These are phyloP conservation scores for Trichechus manatus DNA, from an alignment of 2,113 vertebrate genomes.

Conservation along the genomic window DNA sequence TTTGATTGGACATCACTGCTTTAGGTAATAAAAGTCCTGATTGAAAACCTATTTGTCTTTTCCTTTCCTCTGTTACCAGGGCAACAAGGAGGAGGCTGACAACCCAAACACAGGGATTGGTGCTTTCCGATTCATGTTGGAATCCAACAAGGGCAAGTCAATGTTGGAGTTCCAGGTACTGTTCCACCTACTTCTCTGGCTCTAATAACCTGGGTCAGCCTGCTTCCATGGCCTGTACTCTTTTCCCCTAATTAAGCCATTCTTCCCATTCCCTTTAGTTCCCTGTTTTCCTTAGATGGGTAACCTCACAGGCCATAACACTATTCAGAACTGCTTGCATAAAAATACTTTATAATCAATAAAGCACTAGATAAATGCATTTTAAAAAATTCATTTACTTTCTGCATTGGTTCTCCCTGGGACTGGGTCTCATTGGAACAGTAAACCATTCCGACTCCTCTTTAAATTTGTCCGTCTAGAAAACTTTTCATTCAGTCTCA, in stretches of 20 bases:
- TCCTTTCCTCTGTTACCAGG: constrained; percentile 87
- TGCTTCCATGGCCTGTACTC: neutral
- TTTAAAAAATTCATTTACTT: neutral
- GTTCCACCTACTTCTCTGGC: fast-evolving
- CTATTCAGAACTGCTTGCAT: neutral
- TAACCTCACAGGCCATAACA: neutral
- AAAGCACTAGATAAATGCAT: neutral
- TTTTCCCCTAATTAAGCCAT: neutral
- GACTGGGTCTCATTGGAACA: neutral
- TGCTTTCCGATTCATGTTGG: constrained; percentile 99
- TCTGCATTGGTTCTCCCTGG: neutral
- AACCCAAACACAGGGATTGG: constrained; percentile 98
- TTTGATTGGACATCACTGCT: neutral
- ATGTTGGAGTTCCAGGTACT: constrained; percentile 99
- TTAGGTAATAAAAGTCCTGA: neutral
- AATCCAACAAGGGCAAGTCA: constrained; percentile 98
- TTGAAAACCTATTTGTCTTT: constrained; percentile 61
- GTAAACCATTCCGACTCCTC: neutral
- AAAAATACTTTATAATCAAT: neutral
- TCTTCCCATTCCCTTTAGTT: neutral
- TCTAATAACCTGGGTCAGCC: neutral
- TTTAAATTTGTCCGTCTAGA: neutral
- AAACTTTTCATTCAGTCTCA: neutral
- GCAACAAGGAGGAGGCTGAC: constrained; percentile 96
- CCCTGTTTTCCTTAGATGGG: neutral